These are phyloP conservation scores for Antitype chi DNA, from an alignment of 2,888 invertebrate species.

Conservation along the genomic window DNA sequence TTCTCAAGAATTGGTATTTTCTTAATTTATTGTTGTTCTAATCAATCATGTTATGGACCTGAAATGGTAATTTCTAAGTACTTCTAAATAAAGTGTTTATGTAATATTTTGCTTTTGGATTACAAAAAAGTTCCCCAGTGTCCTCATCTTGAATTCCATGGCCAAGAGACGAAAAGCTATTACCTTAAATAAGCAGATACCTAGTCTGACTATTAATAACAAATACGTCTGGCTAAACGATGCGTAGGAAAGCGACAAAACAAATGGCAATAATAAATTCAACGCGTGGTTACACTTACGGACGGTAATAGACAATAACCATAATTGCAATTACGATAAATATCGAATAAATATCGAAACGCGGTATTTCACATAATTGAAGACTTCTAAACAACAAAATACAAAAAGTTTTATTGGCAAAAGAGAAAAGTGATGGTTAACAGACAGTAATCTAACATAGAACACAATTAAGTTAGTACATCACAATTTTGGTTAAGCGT, in stretches of 20 bases:
- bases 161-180: background rate
- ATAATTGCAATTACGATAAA: slow-evolving; percentile 18
- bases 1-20: no score
- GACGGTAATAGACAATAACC: slow-evolving; percentile 17
- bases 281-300: background rate
- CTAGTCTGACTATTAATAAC: background rate
- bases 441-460: no score
- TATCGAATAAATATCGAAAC: slow-evolving; percentile 26
- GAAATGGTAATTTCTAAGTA: no score
- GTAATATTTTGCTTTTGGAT: no score
- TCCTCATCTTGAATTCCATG: background rate
- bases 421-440: no score
- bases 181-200: background rate
- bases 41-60: no score
- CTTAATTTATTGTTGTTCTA: no score
- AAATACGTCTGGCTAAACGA: slow-evolving; percentile 5
- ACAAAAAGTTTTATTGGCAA: no score
- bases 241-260: slow-evolving; percentile 11
- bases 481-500: no score
- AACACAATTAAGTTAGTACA: no score
- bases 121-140: background rate
- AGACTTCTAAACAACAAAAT: no score
- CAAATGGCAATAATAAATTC: slow-evolving; percentile 12
- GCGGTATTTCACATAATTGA: background rate
- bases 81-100: no score